Conservation (phyloP, 2,888 invertebrate genomes). For the Drosophila helvetica region DNA sequence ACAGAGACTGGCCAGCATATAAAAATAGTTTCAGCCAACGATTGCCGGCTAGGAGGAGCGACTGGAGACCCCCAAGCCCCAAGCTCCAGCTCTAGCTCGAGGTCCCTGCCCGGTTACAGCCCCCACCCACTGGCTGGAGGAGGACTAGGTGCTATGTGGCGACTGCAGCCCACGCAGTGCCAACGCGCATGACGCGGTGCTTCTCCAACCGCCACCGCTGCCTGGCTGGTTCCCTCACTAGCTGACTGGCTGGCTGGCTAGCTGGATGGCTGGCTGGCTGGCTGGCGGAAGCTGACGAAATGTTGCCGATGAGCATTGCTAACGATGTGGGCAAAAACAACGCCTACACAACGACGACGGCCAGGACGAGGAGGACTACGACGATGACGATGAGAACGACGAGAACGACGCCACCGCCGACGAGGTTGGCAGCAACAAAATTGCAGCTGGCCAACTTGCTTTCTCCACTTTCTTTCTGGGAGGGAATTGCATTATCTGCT, state of each 20-base stretch:
- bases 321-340: slow-evolving; percentile 79
- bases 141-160: not conserved
- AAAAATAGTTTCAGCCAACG: slow-evolving; percentile 72
- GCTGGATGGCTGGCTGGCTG: slow-evolving; percentile 13
- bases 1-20: slow-evolving; percentile 55
- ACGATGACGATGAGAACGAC: slow-evolving; percentile 16
- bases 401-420: slow-evolving; percentile 19
- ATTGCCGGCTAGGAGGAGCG: slow-evolving; percentile 62
- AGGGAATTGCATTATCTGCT: slow-evolving; percentile 73
- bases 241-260: slow-evolving; percentile 35
- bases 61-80: slow-evolving; percentile 49
- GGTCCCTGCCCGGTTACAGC: slow-evolving; percentile 15
- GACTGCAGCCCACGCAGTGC: slow-evolving; percentile 52
- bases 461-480: slow-evolving; percentile 51
- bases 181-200: slow-evolving; percentile 75
- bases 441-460: slow-evolving; percentile 24
- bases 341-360: slow-evolving; percentile 65
- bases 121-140: not conserved
- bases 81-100: not conserved
- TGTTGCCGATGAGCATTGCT: slow-evolving; percentile 80
- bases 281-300: slow-evolving; percentile 81
- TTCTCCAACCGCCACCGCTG: slow-evolving; percentile 52
- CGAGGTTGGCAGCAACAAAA: slow-evolving; percentile 33
- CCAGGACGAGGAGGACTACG: slow-evolving; percentile 24
- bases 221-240: slow-evolving; percentile 27